phyloP scores from a whole-genome alignment of 2,888 invertebrate genomes.

The Nematopogon swammerdamellus region DNA sequence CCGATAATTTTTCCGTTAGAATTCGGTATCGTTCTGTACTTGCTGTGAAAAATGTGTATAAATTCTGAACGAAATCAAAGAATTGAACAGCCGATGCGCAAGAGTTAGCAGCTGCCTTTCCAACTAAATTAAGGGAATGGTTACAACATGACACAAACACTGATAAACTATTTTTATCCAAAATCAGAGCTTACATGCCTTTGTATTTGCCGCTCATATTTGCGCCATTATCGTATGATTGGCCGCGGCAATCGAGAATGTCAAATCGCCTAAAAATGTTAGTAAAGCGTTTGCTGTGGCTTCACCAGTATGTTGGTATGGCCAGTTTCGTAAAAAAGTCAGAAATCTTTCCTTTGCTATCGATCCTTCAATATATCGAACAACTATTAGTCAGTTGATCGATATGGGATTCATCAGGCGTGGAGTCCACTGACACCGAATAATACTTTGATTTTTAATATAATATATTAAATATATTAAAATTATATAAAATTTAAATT shows the following conservation, averaged over 20 bases:
- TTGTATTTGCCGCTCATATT: constrained; percentile 16
- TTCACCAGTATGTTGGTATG: constrained; percentile 10
- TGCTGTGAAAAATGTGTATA: constrained; percentile 13
- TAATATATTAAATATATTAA: too few species aligned
- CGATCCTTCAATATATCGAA: constrained; percentile 13
- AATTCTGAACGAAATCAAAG: constrained; percentile 13
- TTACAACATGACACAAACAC: constrained; percentile 9
- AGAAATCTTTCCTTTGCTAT: constrained; percentile 15
- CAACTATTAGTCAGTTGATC: constrained; percentile 14
- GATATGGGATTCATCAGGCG: constrained; percentile 13
- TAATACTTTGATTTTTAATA: constrained; percentile 13
- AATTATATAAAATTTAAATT: too few species aligned
- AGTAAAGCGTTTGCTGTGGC: constrained; percentile 11
- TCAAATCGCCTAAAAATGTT: constrained; percentile 12
- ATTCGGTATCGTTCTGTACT: constrained; percentile 8
- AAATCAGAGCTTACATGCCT: constrained; percentile 13
- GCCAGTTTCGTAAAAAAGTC: constrained; percentile 12
- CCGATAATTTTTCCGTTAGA: constrained; percentile 7
- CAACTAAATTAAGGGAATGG: constrained; percentile 14
- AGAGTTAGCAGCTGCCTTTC: constrained; percentile 13
- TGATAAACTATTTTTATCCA: constrained; percentile 11
- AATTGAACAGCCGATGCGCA: constrained; percentile 12
- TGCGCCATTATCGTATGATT: constrained; percentile 15
- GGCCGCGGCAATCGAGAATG: constrained; percentile 14
- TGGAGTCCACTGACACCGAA: constrained; percentile 16